These are phyloP conservation scores for Nymphalis c-album DNA, from an alignment of 2,888 invertebrate genomes.

Conservation along the genomic window DNA sequence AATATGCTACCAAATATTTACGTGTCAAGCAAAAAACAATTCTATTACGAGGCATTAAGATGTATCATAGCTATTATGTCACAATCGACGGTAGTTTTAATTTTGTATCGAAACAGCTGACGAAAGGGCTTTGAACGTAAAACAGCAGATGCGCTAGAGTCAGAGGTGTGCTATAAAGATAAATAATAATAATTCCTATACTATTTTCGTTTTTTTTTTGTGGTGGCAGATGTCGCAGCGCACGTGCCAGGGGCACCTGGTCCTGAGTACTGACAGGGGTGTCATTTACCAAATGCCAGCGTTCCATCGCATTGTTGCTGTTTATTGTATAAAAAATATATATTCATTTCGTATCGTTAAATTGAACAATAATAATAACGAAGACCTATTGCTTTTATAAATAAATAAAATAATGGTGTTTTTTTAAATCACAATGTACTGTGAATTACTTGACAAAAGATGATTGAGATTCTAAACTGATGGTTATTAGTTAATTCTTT, in stretches of 20 bases:
- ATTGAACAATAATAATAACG: background rate
- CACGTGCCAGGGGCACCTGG: slow-evolving; percentile 77
- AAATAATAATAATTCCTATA: slow-evolving; percentile 52
- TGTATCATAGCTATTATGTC: background rate
- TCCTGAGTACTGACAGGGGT: slow-evolving; percentile 56
- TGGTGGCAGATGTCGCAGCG: slow-evolving; percentile 66
- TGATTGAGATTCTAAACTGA: too few relatives aligned
- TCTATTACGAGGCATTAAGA: background rate
- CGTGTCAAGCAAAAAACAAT: slow-evolving; percentile 4
- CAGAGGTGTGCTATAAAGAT: slow-evolving; percentile 61
- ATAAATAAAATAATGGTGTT: background rate
- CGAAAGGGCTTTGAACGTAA: slow-evolving; percentile 37
- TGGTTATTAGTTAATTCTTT: too few relatives aligned
- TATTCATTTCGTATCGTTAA: background rate
- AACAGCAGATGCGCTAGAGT: slow-evolving; percentile 59
- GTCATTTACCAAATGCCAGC: slow-evolving; percentile 51
- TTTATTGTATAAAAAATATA: background rate
- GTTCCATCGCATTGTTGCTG: slow-evolving; percentile 27
- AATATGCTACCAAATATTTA: background rate
- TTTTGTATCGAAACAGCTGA: slow-evolving; percentile 42
- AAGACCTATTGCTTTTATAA: background rate
- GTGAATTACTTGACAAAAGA: too few relatives aligned
- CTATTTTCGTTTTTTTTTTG: slow-evolving; percentile 54
- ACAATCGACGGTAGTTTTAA: background rate
- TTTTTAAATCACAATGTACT: too few relatives aligned